Conservation (phyloP, 2,888 invertebrate species). For the Tuberolachnus salignus region DNA sequence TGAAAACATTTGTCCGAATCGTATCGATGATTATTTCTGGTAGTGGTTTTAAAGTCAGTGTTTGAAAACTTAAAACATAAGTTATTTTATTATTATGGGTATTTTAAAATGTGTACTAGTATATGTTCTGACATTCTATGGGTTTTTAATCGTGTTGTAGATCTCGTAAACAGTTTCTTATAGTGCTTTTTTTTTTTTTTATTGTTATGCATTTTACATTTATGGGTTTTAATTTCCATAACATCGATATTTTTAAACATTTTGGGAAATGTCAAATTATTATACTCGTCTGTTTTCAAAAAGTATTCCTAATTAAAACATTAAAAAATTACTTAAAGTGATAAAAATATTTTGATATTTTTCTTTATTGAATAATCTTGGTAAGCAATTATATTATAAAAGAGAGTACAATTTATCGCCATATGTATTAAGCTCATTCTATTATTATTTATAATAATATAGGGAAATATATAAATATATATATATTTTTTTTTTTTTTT, state of each 20-base stretch:
- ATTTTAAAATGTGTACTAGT: conserved; percentile 35
- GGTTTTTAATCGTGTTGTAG: conserved; percentile 40
- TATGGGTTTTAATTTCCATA: conserved; percentile 7
- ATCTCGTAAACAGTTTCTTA: conserved; percentile 40
- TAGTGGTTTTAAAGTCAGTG: conserved; percentile 37
- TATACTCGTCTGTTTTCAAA: conserved; percentile 19
- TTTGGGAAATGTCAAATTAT: conserved; percentile 1
- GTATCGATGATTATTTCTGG: conserved; percentile 38
- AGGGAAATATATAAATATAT: conserved; percentile 10
- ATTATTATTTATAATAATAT: not conserved
- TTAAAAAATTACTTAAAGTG: not conserved
- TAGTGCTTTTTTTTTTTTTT: conserved; percentile 22
- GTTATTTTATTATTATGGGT: conserved; percentile 31
- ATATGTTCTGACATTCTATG: conserved; percentile 40
- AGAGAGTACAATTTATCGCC: conserved; percentile 28
- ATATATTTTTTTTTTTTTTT: too few species aligned
- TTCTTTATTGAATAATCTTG: conserved; percentile 1
- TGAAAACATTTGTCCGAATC: conserved; percentile 37
- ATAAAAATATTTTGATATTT: conserved; percentile 32
- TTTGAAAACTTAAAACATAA: conserved; percentile 31
- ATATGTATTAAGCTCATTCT: conserved; percentile 42
- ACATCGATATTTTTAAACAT: conserved; percentile 24
- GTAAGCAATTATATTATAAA: conserved; percentile 8
- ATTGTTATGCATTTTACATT: conserved; percentile 16
- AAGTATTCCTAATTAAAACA: conserved; percentile 22